These are phyloP conservation scores for Palaemon carinicauda DNA, from an alignment of 1,140 invertebrate genomes.

Conservation along the genomic window DNA sequence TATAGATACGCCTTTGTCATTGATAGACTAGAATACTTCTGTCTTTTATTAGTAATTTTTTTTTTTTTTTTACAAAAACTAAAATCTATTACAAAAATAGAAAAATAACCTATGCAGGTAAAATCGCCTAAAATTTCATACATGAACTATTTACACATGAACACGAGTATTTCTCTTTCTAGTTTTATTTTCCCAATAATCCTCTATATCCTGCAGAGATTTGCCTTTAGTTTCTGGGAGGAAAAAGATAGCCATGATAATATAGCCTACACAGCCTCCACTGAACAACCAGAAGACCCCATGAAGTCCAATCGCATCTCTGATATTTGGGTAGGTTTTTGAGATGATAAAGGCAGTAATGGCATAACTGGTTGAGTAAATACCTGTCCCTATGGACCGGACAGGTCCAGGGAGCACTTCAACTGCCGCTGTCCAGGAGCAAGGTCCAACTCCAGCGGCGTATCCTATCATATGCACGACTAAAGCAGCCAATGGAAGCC, in stretches of 20 bases:
- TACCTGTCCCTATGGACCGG: not conserved
- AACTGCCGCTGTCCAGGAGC: not conserved
- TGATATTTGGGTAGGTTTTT: not conserved
- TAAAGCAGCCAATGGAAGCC: not conserved
- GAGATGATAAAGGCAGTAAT: not conserved
- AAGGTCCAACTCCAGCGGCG: not conserved
- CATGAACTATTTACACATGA: too few relatives aligned
- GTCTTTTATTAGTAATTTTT: too few relatives aligned
- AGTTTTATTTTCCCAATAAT: not conserved
- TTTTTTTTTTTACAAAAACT: too few relatives aligned
- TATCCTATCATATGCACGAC: not conserved
- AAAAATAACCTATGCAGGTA: too few relatives aligned
- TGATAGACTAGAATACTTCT: too few relatives aligned
- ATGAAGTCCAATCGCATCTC: not conserved
- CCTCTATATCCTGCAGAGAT: not conserved
- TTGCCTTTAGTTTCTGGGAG: not conserved
- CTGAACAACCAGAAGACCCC: constrained; percentile 10
- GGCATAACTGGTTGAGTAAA: not conserved
- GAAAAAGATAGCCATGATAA: not conserved
- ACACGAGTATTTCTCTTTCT: too few relatives aligned
- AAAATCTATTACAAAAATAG: too few relatives aligned
- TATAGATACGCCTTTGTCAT: too few relatives aligned
- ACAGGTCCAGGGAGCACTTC: constrained; percentile 13
- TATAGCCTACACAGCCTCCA: not conserved
- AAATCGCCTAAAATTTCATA: too few relatives aligned